Base-by-base conservation (phyloP, 1,140 invertebrate genomes). In the Heliconius nattereri region DNA sequence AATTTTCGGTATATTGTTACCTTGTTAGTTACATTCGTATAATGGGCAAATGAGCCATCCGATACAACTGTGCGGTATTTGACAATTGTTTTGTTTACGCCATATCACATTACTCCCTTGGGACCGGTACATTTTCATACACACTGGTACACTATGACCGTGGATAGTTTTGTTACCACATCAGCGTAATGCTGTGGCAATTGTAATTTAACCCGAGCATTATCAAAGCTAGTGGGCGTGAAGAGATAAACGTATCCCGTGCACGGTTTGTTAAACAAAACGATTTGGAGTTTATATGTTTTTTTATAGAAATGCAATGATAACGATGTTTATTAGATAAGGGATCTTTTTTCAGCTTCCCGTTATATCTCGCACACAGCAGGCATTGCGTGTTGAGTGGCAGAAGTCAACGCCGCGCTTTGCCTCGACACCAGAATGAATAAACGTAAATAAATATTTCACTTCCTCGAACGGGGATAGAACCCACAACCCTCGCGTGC, bases 181-280 rank as follows among this genome's bases (percentile, higher is more conserved):
- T 49, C 49, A 73, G 70, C 70, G 75, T 80, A 80, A 76, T 80
- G 71, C 76, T 78, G 84, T 83, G 79, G 81, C 75, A 82, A 87
- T 89, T 88, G 84, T 89, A 88, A 91, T 86, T 82, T 83, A 84
- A 86, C 76, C 85, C 85, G 71, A 78, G 75, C 82, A 88, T 90
- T 90, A 90, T 90, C 87, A 80, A 77, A 78, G 78, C 78, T 87
- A 85, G 89, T 91, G 90, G 89, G 90, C 87, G 90, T 90, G 85
- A 87, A 85, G 78, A 90, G 90, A 92, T 92, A 92, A 90, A 88
- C 85, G 79, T 81, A 85, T 89, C 85, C 85, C 84, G 74, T 82
- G 79, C 76, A 87, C 83, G 71, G 79, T 81, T 81, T 83, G 80
- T 83, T 81, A 78, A 76, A 72, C 74, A 66, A 73, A 81, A 81